phyloP scores from a whole-genome alignment of 2,797 vertebrate species.

The Liparis tanakae region DNA sequence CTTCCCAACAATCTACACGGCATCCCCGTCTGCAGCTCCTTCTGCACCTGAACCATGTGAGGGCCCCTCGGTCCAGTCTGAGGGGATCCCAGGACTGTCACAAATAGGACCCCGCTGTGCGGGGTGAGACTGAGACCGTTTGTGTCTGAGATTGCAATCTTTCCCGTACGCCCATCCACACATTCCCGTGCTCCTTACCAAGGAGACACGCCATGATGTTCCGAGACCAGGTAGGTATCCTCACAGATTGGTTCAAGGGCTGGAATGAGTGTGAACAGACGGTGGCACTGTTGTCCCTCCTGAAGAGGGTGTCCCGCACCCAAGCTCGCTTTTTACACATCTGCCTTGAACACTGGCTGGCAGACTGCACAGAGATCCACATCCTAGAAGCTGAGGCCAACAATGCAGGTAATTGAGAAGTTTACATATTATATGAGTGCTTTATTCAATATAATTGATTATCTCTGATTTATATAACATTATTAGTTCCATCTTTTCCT shows the following conservation, averaged over 20 bases:
- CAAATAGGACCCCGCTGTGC: conserved; percentile 76
- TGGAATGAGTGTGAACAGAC: conserved; percentile 99
- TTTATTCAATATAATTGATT: background rate
- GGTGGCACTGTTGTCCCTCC: conserved; percentile 93
- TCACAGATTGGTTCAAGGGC: conserved; percentile 97
- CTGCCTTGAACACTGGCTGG: conserved; percentile 95
- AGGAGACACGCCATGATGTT: conserved; percentile 95
- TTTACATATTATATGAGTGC: background rate
- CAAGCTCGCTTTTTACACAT: conserved; percentile 97
- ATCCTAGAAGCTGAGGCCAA: conserved; percentile 95
- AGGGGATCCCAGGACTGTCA: conserved; percentile 82
- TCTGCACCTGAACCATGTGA: conserved; percentile 90
- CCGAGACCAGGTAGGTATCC: conserved; percentile 97
- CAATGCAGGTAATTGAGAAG: conserved; percentile 88
- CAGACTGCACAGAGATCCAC: conserved; percentile 95
- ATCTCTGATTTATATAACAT: too few relatives aligned
- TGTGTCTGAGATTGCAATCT: conserved; percentile 65
- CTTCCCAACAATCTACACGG: conserved; percentile 42
- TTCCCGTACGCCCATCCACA: conserved; percentile 47
- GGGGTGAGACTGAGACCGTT: conserved; percentile 72
- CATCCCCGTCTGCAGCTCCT: conserved; percentile 66
- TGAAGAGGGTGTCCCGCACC: conserved; percentile 94
- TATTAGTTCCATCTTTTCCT: background rate
- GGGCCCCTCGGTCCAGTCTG: conserved; percentile 79
- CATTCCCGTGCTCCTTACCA: conserved; percentile 69